Evolutionary conservation across 2,113 vertebrate species (phyloP).

Genomic region (Monarcha castaneiventris): DNA sequence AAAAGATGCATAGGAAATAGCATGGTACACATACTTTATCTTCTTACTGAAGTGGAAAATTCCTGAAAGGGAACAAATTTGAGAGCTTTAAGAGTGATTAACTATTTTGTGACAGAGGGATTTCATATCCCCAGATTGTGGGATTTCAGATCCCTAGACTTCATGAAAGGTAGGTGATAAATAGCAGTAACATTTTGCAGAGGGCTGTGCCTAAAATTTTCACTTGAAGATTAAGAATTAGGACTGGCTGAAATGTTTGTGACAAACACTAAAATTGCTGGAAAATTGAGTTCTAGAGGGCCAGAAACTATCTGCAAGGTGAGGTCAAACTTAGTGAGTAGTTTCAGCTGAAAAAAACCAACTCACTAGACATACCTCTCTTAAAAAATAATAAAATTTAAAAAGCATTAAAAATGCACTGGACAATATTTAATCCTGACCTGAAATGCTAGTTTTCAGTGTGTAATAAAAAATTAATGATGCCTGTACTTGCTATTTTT

Average conservation of each 20-base stretch:
- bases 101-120: neutral
- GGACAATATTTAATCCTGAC: neutral
- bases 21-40: neutral
- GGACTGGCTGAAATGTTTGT: neutral
- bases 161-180: neutral
- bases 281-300: neutral
- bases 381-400: neutral
- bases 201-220: neutral
- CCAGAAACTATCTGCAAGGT: neutral
- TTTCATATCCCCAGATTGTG: neutral
- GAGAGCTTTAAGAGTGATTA: neutral
- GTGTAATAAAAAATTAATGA: neutral
- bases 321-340: neutral
- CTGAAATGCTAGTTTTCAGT: neutral
- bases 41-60: slow-evolving; percentile 13
- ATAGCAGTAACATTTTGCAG: neutral
- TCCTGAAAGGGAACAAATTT: neutral
- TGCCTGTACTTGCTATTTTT: neutral
- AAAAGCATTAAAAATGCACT: neutral
- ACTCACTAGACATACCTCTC: neutral
- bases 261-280: neutral
- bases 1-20: neutral
- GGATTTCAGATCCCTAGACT: neutral
- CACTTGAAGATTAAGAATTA: neutral
- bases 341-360: neutral